Percentiles rank a stretch among this genome's conserved stretches.
These are phyloP conservation scores for Sebastes hopkinsi DNA, from an alignment of 2,797 vertebrate genomes.

Conservation along the genomic window DNA sequence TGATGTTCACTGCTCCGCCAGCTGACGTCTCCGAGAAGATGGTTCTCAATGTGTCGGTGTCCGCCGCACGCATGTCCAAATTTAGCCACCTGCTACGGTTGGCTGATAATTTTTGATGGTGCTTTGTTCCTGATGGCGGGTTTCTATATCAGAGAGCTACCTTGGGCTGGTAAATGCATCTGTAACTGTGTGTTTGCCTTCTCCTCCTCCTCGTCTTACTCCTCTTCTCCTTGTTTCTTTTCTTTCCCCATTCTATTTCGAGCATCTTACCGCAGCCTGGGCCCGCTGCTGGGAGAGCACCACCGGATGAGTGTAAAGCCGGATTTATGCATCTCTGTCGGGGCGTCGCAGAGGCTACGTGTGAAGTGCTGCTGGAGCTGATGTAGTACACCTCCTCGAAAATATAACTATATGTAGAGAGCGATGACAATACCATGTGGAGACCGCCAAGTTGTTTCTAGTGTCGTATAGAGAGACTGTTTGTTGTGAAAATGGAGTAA, in stretches of 20 bases:
- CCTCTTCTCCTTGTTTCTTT: constrained; percentile 29
- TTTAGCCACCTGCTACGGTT: constrained; percentile 78
- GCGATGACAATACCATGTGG: not conserved
- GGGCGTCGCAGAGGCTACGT: constrained; percentile 3
- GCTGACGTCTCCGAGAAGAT: constrained; percentile 31
- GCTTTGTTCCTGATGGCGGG: constrained; percentile 57
- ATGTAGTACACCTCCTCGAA: not conserved
- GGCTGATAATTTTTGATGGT: constrained; percentile 80
- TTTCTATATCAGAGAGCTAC: constrained; percentile 54
- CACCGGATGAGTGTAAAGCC: constrained; percentile 25
- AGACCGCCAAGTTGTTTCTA: not conserved
- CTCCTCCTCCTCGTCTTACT: constrained; percentile 23
- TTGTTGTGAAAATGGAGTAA: not conserved
- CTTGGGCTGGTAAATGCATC: constrained; percentile 64
- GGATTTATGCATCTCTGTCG: constrained; percentile 28
- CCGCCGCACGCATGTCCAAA: constrained; percentile 68
- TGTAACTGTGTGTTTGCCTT: constrained; percentile 44
- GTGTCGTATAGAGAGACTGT: not conserved
- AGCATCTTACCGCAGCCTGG: constrained; percentile 47
- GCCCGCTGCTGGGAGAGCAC: constrained; percentile 45
- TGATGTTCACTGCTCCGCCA: constrained; percentile 15
- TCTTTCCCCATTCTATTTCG: constrained; percentile 69
- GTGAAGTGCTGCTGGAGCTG: not conserved
- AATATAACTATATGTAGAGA: not conserved
- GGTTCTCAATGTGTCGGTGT: constrained; percentile 54